phyloP scores from a whole-genome alignment of 2,797 vertebrate species.

The Carapus acus region DNA sequence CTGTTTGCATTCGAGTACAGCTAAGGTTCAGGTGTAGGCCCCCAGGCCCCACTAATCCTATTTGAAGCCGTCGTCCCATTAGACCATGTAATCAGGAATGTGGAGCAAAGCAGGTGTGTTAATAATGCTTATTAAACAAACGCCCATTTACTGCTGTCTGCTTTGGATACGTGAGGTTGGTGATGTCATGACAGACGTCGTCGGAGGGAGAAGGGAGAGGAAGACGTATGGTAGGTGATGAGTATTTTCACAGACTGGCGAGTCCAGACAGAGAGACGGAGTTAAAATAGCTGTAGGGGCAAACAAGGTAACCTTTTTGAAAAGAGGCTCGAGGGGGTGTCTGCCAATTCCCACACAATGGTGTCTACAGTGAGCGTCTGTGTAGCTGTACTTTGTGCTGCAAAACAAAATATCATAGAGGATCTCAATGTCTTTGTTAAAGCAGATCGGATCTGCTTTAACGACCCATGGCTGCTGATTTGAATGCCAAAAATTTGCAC shows the following conservation, averaged over 20 bases:
- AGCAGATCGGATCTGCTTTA: slow-evolving; percentile 36
- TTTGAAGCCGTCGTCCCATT: slow-evolving; percentile 66
- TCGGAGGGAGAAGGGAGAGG: slow-evolving; percentile 41
- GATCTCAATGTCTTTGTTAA: slow-evolving; percentile 42
- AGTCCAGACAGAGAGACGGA: slow-evolving; percentile 68
- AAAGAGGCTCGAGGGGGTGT: slow-evolving; percentile 69
- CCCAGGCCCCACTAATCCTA: slow-evolving; percentile 69
- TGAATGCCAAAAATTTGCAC: slow-evolving; percentile 34
- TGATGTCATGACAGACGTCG: slow-evolving; percentile 64
- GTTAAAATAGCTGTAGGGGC: slow-evolving; percentile 71
- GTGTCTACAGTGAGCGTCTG: slow-evolving; percentile 66
- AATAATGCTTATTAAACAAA: slow-evolving; percentile 67
- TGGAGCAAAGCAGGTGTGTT: slow-evolving; percentile 73
- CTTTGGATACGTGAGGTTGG: slow-evolving; percentile 69
- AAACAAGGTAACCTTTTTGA: slow-evolving; percentile 73
- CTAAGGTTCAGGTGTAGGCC: slow-evolving; percentile 81
- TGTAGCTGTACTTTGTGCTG: slow-evolving; percentile 54
- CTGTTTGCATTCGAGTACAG: slow-evolving; percentile 40
- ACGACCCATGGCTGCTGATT: slow-evolving; percentile 24
- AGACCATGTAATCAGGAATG: slow-evolving; percentile 71
- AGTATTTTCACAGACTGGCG: slow-evolving; percentile 69
- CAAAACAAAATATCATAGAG: slow-evolving; percentile 57
- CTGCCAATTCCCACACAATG: slow-evolving; percentile 73
- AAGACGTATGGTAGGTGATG: slow-evolving; percentile 58
- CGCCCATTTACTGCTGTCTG: slow-evolving; percentile 72